Conservation (phyloP, 2,888 invertebrate genomes). For the Leptopterna dolabrata region DNA sequence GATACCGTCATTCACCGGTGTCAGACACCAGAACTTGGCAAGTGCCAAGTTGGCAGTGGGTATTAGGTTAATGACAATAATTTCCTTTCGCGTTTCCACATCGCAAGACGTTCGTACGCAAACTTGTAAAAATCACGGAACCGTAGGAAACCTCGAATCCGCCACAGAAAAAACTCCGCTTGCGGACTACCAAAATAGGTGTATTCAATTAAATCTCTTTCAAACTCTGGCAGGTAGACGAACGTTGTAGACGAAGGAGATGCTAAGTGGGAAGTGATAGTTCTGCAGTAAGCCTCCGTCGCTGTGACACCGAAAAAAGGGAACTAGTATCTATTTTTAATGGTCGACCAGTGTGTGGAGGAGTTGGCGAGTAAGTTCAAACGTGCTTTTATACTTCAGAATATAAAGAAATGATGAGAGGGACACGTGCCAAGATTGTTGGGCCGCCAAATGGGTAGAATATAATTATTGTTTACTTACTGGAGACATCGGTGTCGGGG, state of each 20-base stretch:
- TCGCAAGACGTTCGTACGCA: background rate
- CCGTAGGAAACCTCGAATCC: background rate
- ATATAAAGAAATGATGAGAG: background rate
- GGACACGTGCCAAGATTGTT: background rate
- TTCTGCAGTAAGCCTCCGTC: background rate
- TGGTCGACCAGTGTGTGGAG: background rate
- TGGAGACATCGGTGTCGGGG: background rate
- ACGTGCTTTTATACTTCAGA: background rate
- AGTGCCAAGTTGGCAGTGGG: background rate
- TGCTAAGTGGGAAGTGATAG: background rate
- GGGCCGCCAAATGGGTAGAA: background rate
- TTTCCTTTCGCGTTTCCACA: background rate
- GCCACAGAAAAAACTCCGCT: background rate
- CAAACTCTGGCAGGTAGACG: background rate
- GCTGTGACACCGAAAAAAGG: background rate
- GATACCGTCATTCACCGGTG: background rate
- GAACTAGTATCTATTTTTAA: background rate
- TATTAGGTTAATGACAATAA: background rate
- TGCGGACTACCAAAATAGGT: no score
- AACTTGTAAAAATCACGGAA: background rate
- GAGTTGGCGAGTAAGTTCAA: background rate
- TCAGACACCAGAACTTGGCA: background rate
- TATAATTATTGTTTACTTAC: background rate
- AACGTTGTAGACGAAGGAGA: background rate
- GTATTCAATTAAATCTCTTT: background rate